Conservation (phyloP, 1,140 invertebrate species). For the Brachionus sp. region DNA sequence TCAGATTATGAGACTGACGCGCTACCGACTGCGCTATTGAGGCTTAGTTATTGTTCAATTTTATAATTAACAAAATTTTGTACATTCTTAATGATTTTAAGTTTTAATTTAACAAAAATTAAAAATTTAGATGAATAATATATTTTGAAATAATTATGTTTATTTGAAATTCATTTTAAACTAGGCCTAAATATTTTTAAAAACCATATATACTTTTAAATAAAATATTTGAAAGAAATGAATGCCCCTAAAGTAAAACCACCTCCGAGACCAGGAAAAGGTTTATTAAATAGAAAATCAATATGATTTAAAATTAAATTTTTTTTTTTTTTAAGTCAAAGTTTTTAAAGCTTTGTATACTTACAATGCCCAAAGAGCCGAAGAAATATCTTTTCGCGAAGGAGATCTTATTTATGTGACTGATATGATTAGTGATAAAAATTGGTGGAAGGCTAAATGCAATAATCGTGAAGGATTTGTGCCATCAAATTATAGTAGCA, state of each 20-base stretch:
- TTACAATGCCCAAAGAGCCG: background rate
- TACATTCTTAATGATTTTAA: background rate
- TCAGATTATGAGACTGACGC: slow-evolving; percentile 33
- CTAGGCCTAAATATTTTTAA: background rate
- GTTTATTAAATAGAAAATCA: background rate
- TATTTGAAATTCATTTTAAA: slow-evolving; percentile 8
- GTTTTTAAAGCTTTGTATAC: background rate
- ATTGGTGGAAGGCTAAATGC: slow-evolving; percentile 19
- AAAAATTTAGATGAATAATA: background rate
- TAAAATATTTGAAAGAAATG: background rate
- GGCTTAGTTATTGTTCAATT: background rate
- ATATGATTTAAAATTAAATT: background rate
- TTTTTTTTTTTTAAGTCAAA: background rate
- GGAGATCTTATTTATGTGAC: slow-evolving; percentile 28
- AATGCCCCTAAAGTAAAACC: background rate
- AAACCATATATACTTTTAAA: background rate
- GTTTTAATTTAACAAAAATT: background rate
- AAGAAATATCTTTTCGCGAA: slow-evolving; percentile 17
- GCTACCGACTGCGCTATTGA: slow-evolving; percentile 35
- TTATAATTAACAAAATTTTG: background rate
- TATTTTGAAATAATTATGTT: background rate
- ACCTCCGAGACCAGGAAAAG: slow-evolving; percentile 10
- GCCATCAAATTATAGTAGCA: slow-evolving; percentile 33
- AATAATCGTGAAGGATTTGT: slow-evolving; percentile 18
- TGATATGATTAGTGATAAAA: slow-evolving; percentile 30